Conservation (phyloP, 1,140 invertebrate genomes). For the Drosophila equinoxialis region DNA sequence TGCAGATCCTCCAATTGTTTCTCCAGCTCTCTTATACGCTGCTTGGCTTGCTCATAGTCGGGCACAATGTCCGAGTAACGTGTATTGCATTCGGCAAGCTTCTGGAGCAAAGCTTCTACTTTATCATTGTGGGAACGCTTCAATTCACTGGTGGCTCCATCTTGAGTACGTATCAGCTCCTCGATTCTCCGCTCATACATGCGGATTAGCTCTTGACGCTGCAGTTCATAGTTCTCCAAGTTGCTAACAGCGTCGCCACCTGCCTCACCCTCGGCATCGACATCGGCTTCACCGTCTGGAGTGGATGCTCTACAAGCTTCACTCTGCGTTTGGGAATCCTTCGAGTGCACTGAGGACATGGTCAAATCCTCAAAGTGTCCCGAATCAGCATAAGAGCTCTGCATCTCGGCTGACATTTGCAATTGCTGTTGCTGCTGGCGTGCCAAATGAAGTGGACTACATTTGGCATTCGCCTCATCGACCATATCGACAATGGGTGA, state of each 20-base stretch:
- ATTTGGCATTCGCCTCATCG: conserved; percentile 81
- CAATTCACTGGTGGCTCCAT: conserved; percentile 88
- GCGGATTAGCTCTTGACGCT: conserved; percentile 87
- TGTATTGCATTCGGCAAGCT: conserved; percentile 90
- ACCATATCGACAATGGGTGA: conserved; percentile 83
- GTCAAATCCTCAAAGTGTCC: conserved; percentile 92
- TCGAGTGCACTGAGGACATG: conserved; percentile 89
- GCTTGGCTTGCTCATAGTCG: conserved; percentile 87
- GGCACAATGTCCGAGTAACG: conserved; percentile 88
- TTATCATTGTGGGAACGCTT: conserved; percentile 91
- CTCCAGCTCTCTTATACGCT: conserved; percentile 87
- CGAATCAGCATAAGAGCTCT: conserved; percentile 90
- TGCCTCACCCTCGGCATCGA: conserved; percentile 30
- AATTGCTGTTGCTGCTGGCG: conserved; percentile 60
- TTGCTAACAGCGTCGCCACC: conserved; percentile 29
- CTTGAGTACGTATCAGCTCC: conserved; percentile 88
- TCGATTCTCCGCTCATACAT: conserved; percentile 89
- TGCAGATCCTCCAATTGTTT: conserved; percentile 88
- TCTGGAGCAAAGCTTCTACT: conserved; percentile 89
- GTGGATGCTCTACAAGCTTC: conserved; percentile 84
- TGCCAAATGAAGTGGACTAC: conserved; percentile 83
- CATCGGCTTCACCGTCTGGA: conserved; percentile 32
- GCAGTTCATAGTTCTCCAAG: conserved; percentile 84
- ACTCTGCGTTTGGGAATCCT: conserved; percentile 87
- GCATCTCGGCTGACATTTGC: conserved; percentile 84